These are phyloP conservation scores for Cryptocephalus primarius DNA, from an alignment of 2,888 invertebrate species.

Conservation along the genomic window DNA sequence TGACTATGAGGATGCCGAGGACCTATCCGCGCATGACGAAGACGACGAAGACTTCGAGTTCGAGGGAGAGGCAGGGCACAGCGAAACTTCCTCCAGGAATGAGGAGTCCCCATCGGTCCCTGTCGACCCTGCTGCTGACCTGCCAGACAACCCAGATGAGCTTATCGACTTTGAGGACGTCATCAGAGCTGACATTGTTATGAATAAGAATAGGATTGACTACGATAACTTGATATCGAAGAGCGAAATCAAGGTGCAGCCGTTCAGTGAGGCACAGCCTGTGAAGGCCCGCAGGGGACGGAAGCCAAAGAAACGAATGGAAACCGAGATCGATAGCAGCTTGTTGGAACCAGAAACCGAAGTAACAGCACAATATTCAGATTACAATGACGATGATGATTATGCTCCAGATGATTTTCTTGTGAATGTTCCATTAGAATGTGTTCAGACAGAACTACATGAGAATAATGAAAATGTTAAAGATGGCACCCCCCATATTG, in stretches of 20 bases:
- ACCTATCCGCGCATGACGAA: conserved; percentile 8
- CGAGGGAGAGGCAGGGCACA: conserved; percentile 10
- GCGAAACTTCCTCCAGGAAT: conserved; percentile 2
- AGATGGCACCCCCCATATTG: background rate
- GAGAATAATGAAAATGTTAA: background rate
- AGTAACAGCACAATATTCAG: conserved; percentile 10
- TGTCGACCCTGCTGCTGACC: conserved; percentile 1
- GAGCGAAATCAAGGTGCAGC: conserved; percentile 21
- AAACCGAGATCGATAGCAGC: conserved; percentile 13
- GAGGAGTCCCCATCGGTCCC: background rate
- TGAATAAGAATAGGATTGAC: conserved; percentile 25
- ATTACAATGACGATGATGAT: conserved; percentile 10
- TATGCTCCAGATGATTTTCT: conserved; percentile 11
- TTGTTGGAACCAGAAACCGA: conserved; percentile 12
- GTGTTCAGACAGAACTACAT: conserved; percentile 5
- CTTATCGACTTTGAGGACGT: conserved; percentile 29
- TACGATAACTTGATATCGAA: conserved; percentile 26
- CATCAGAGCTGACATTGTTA: conserved; percentile 27
- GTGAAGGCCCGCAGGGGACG: conserved; percentile 9
- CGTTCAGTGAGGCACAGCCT: conserved; percentile 3
- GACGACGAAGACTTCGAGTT: conserved; percentile 25
- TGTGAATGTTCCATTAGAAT: conserved; percentile 5
- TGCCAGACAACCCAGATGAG: conserved; percentile 15
- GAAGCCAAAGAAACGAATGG: conserved; percentile 11
- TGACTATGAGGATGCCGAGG: conserved; percentile 36